These are phyloP conservation scores for Choristoneura fumiferana DNA, from an alignment of 1,140 invertebrate genomes.

Conservation along the genomic window DNA sequence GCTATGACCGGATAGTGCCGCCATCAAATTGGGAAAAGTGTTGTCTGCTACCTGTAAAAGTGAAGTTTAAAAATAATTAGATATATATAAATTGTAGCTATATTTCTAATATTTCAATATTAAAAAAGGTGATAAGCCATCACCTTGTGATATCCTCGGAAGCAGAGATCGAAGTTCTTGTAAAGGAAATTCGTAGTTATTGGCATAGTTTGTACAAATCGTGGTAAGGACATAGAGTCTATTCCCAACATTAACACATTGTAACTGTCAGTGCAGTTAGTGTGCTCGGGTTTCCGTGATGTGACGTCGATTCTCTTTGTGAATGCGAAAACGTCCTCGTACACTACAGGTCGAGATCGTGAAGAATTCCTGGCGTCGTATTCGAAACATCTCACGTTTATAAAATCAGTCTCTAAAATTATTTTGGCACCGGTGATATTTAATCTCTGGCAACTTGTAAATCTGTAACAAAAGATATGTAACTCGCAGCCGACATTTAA, in stretches of 20 bases:
- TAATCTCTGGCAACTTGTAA: constrained; percentile 51
- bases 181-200: constrained; percentile 83
- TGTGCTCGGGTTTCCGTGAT: constrained; percentile 25
- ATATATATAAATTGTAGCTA: not conserved
- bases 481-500: not conserved
- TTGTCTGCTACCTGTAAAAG: constrained; percentile 83
- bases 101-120: not conserved
- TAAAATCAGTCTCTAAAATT: constrained; percentile 64
- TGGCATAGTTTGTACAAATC: constrained; percentile 88
- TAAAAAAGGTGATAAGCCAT: not conserved
- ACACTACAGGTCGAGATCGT: constrained; percentile 39
- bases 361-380: constrained; percentile 33
- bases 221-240: constrained; percentile 90
- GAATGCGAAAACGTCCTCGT: constrained; percentile 54
- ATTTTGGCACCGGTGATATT: constrained; percentile 45
- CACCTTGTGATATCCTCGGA: constrained; percentile 78
- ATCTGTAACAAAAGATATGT: constrained; percentile 33
- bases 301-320: constrained; percentile 42
- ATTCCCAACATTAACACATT: constrained; percentile 89
- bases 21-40: constrained; percentile 91
- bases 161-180: constrained; percentile 77
- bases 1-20: constrained; percentile 84
- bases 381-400: constrained; percentile 74
- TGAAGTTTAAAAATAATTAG: not conserved
- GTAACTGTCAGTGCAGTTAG: constrained; percentile 51